These are phyloP conservation scores for Corythornis vintsioides DNA, from an alignment of 2,113 vertebrate species.

Conservation along the genomic window DNA sequence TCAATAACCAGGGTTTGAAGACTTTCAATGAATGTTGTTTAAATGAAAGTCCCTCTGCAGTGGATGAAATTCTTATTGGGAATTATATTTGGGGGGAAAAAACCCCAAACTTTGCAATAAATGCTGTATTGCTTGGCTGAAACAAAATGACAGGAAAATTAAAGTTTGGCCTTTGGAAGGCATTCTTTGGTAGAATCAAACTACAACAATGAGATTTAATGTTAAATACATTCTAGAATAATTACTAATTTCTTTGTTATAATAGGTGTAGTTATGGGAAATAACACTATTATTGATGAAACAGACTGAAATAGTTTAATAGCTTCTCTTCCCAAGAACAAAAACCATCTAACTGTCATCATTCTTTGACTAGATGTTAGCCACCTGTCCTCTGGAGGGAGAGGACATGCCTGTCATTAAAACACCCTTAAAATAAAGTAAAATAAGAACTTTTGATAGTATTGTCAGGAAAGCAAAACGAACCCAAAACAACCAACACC, in stretches of 20 bases:
- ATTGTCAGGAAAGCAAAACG: not conserved
- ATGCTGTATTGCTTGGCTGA: not conserved
- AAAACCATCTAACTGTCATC: not conserved
- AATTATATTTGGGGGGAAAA: not conserved
- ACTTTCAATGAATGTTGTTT: not conserved
- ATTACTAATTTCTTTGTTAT: not conserved
- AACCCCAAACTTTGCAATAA: not conserved
- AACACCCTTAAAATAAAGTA: not conserved
- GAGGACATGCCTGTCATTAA: not conserved
- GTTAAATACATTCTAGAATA: not conserved
- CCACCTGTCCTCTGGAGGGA: not conserved
- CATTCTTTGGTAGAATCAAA: not conserved
- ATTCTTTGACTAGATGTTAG: not conserved
- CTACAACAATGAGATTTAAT: not conserved
- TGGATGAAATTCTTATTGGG: not conserved
- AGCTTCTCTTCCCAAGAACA: not conserved
- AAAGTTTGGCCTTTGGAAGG: not conserved
- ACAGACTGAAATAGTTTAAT: not conserved
- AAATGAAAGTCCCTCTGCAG: not conserved
- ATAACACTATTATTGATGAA: constrained; percentile 3
- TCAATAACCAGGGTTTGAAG: not conserved
- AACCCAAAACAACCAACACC: not conserved
- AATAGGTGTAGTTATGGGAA: not conserved
- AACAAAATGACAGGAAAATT: not conserved
- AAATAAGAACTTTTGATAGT: not conserved